These are phyloP conservation scores for Elephantulus edwardii DNA, from an alignment of 2,113 vertebrate genomes.

Conservation along the genomic window DNA sequence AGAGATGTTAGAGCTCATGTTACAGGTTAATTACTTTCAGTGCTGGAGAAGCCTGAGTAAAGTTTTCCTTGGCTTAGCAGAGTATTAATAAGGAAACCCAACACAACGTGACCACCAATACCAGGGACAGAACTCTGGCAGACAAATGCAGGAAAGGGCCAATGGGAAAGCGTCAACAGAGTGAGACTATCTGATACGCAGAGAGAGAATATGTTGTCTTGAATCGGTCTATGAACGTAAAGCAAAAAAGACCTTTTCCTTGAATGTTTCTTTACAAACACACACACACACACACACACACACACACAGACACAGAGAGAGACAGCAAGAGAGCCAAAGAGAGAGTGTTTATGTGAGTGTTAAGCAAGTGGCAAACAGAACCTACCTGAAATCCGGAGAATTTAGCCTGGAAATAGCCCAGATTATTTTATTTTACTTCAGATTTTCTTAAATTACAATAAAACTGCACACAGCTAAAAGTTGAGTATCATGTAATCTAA, in stretches of 20 bases:
- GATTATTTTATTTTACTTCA: constrained; percentile 29
- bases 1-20: constrained; percentile 68
- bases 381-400: neutral
- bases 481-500: constrained; percentile 28
- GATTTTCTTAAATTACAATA: constrained; percentile 37
- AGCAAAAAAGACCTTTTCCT: neutral
- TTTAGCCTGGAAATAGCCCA: neutral
- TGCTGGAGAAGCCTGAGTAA: constrained; percentile 60
- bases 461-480: neutral
- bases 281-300: neutral
- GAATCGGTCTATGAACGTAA: neutral
- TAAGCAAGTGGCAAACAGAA: no score
- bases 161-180: neutral
- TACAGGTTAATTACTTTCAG: constrained; percentile 79
- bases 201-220: neutral
- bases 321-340: no score
- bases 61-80: constrained; percentile 73
- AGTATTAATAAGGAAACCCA: constrained; percentile 68
- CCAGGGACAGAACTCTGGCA: constrained; percentile 30
- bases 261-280: neutral
- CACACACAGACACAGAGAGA: neutral
- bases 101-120: constrained; percentile 46
- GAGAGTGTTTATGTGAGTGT: no score
- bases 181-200: neutral
- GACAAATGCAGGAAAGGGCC: neutral